Base-by-base conservation (phyloP, 2,888 invertebrate species). In the Sminthurides aquaticus region DNA sequence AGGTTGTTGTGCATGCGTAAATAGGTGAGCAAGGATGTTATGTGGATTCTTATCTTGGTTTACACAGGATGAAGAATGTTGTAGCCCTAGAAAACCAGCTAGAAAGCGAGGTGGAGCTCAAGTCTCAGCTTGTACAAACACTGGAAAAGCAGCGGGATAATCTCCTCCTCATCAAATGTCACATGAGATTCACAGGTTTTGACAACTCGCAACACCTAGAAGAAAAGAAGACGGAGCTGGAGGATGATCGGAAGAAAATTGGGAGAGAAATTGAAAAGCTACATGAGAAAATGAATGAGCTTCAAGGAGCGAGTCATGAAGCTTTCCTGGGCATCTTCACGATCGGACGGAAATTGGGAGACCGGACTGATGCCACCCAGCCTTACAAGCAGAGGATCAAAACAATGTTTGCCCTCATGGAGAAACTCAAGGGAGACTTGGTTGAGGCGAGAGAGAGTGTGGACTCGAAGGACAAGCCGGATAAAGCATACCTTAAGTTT, bases 391-490 rank as follows among this genome's bases (percentile, higher is more conserved):
- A 62, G 27, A 56, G 62, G 34, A 29, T 62, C 62, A 62, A 57
- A 29, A 62, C 49, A 5, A 62, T 62, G 62, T 57, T 34, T 22
- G 34, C 5, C 26, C 28, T 62, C 1, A 62, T 62, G 62, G 62
- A 62, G 24, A 26, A 3, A 20, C 57, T 62, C 18, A 62, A 62
- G 27, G 62, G 34, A 1, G 62, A 62, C 22, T 24, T 62, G 2
- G 56, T 56, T 2, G 18, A 3, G 1, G 57, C 57, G 3, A 20
- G 62, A 27, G 57, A 62, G 3, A 34, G 54, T 15, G 62, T 62
- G 1, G 54, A 49, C 27, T 43, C 48, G 20, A 52, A 28, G 2
- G 26, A 3, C 1, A 43, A 22, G 48, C 34, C 56, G 25, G 22
- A 18, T n/a, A 62, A 26, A 57, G 43, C 48, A 1, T 62, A 57